Base-by-base conservation (phyloP, 2,888 invertebrate species). In the Drosophila mettleri region DNA sequence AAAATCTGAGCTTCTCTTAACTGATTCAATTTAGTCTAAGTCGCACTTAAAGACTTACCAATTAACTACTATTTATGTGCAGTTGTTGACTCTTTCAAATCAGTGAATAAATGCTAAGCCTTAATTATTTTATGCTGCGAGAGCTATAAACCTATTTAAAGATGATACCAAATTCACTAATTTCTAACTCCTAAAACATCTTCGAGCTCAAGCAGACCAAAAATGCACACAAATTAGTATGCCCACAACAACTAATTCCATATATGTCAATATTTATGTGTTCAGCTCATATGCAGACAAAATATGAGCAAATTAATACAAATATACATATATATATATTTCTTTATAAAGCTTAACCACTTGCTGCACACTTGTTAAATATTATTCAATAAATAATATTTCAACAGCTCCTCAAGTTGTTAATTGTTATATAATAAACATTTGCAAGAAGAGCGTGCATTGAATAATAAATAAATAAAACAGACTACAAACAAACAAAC, bases 391-490 rank as follows among this genome's bases (percentile, higher is more conserved):
- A 64, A 77, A 58, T 60, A 58, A 71, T 39, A 52, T 80, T 84
- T 78, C 63, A 68, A 73, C 72, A 83, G 63, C 49, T 55, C 41
- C 14, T 46, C 51, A 41, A 66, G 66, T 64, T 75, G 79, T 73
- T 80, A 72, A 77, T 75, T 78, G 62, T 83, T 83, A 76, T 84
- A 84, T 86, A 83, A 83, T 64, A 60, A 70, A 57, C 62, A 74
- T 62, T 73, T 62, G 80, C 72, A 67, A 80, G 57, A 49, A 67
- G 62, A 43, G 43, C 62, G 39, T 64, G 29, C 69, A 69, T 73
- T 70, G 76, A 80, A 88, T 86, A 82, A 83, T 86, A 73, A 88
- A 83, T 86, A 73, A 88, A 80, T 67, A 70, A 78, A 57, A 54
- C 66, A 49, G 46, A 54, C 39, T 27, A 20, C 49, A 31, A 48